Conservation (phyloP, 2,113 vertebrate species). For the Onychostruthus taczanowskii region DNA sequence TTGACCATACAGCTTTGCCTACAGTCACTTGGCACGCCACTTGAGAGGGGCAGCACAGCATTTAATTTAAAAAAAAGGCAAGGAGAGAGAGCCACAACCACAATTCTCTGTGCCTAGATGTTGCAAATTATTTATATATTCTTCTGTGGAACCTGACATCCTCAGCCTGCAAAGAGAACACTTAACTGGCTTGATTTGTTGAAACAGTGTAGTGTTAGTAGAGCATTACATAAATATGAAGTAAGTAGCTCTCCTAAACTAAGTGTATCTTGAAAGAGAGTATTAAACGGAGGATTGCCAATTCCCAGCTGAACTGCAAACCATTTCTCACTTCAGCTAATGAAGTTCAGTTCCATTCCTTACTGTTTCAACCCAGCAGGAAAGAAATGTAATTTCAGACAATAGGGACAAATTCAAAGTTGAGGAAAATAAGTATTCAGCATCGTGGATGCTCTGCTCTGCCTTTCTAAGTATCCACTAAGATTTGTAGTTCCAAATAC, state of each 20-base stretch:
- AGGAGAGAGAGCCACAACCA: background rate
- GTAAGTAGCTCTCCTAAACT: conserved; percentile 13
- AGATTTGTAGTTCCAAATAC: background rate
- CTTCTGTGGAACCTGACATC: conserved; percentile 1
- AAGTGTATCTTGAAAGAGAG: background rate
- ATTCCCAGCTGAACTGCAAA: conserved; percentile 11
- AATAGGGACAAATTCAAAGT: background rate
- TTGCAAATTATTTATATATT: conserved; percentile 13
- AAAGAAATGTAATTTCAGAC: background rate
- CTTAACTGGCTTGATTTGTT: conserved; percentile 1
- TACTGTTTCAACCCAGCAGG: background rate
- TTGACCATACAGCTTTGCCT: background rate
- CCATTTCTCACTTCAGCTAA: background rate
- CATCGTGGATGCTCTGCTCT: background rate
- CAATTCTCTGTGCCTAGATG: background rate
- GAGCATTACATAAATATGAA: background rate
- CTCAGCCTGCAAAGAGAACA: background rate
- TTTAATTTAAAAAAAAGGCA: background rate
- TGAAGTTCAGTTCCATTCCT: background rate
- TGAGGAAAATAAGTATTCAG: background rate
- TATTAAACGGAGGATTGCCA: background rate
- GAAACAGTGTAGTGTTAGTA: background rate
- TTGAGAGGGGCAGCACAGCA: background rate
- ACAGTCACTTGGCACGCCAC: background rate
- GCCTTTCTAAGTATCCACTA: background rate